A percentile compares a stretch with the other conserved stretches of the same genome.
phyloP scores from a whole-genome alignment of 2,797 vertebrate species.

The Poliocrania exsul region DNA sequence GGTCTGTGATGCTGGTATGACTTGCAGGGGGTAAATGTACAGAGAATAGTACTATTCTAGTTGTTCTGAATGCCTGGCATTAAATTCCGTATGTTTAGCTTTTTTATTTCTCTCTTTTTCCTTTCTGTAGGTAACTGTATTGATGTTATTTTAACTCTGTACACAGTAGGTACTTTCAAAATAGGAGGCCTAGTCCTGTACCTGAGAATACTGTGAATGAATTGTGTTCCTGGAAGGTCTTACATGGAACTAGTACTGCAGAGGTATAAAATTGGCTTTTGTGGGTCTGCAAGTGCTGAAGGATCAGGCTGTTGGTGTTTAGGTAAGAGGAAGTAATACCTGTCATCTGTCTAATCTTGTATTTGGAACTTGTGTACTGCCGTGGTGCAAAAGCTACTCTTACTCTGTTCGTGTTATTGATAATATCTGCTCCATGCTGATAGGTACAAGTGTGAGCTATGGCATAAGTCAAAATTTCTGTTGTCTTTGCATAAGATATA shows the following conservation, averaged over 20 bases:
- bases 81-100: not conserved
- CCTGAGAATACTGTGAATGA: not conserved
- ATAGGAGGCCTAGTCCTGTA: not conserved
- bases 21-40: not conserved
- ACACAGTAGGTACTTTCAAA: not conserved
- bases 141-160: not conserved
- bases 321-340: not conserved
- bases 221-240: not conserved
- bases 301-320: not conserved
- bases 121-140: not conserved
- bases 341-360: not conserved
- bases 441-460: not conserved
- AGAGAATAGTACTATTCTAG: not conserved
- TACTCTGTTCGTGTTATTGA: not conserved
- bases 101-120: not conserved
- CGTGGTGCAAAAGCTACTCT: not conserved
- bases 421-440: not conserved
- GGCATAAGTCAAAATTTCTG: not conserved
- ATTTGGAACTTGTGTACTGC: not conserved
- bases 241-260: not conserved
- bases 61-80: not conserved
- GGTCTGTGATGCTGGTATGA: not conserved
- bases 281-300: not conserved
- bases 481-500: not conserved
- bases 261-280: not conserved